Percentiles rank a stretch among this genome's conserved stretches.
These are phyloP conservation scores for Bombus fervidus DNA, from an alignment of 1,140 invertebrate genomes.

Conservation along the genomic window DNA sequence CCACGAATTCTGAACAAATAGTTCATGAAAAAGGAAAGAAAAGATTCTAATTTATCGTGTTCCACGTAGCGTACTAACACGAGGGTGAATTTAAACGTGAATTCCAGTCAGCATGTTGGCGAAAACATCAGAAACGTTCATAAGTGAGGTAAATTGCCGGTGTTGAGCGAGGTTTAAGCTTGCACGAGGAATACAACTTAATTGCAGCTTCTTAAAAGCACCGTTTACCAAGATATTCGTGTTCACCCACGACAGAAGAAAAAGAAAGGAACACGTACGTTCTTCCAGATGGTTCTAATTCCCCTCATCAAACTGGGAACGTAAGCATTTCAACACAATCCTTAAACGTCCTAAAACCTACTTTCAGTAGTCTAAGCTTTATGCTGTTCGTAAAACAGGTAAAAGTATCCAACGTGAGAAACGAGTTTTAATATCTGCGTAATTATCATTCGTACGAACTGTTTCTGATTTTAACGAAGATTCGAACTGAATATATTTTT, in stretches of 20 bases:
- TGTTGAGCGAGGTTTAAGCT: slow-evolving; percentile 30
- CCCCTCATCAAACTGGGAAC: neutral
- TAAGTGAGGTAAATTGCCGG: slow-evolving; percentile 29
- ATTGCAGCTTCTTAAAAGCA: slow-evolving; percentile 33
- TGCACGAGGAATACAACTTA: slow-evolving; percentile 25
- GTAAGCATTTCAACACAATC: neutral
- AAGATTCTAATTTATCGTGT: neutral
- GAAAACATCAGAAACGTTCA: slow-evolving; percentile 22
- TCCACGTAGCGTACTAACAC: neutral
- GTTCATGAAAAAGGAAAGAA: neutral
- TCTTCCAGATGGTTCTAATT: slow-evolving; percentile 11
- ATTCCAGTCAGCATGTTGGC: slow-evolving; percentile 6
- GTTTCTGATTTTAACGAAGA: no score
- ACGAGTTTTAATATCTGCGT: neutral
- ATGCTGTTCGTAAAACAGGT: neutral
- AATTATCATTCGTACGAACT: no score
- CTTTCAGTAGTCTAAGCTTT: neutral
- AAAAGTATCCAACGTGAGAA: neutral
- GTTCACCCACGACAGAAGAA: neutral
- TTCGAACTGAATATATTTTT: no score
- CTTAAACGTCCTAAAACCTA: neutral
- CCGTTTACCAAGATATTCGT: slow-evolving; percentile 18
- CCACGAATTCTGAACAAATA: neutral
- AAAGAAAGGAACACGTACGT: neutral
- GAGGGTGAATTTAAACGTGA: neutral